Conservation (phyloP, 2,113 vertebrate species). For the Serinus canaria region DNA sequence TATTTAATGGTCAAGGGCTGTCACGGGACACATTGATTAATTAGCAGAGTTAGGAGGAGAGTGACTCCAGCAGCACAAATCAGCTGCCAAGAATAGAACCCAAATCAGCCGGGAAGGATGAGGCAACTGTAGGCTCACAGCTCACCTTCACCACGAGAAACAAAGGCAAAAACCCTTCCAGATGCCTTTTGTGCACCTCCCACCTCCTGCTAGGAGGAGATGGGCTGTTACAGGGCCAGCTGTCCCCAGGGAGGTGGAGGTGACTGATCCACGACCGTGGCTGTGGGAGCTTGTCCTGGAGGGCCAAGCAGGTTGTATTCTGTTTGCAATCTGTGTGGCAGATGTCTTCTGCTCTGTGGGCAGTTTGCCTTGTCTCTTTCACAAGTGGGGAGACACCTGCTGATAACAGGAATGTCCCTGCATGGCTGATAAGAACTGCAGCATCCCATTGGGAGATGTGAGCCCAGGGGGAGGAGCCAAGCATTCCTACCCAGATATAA, state of each 20-base stretch:
- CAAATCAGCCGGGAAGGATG: not conserved
- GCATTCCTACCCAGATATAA: too few relatives aligned
- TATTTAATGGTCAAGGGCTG: constrained; percentile 56
- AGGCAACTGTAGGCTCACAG: not conserved
- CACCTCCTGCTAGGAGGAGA: not conserved
- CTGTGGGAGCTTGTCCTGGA: not conserved
- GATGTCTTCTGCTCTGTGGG: too few relatives aligned
- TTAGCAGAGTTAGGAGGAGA: constrained; percentile 23
- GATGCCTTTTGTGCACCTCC: not conserved
- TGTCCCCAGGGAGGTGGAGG: not conserved
- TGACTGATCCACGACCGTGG: accelerated
- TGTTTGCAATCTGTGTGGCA: too few relatives aligned
- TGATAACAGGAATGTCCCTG: too few relatives aligned
- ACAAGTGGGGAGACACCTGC: too few relatives aligned
- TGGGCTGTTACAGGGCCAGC: not conserved
- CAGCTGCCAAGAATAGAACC: constrained; percentile 51
- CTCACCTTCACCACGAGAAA: constrained; percentile 29
- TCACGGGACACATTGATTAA: constrained; percentile 35
- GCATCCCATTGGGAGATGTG: too few relatives aligned
- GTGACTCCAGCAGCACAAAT: not conserved
- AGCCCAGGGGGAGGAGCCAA: too few relatives aligned
- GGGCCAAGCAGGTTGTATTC: too few relatives aligned
- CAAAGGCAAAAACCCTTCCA: not conserved
- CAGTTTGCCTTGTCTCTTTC: too few relatives aligned
- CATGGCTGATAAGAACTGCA: too few relatives aligned